phyloP scores from a whole-genome alignment of 2,888 invertebrate species.

The Euplagia quadripunctaria region DNA sequence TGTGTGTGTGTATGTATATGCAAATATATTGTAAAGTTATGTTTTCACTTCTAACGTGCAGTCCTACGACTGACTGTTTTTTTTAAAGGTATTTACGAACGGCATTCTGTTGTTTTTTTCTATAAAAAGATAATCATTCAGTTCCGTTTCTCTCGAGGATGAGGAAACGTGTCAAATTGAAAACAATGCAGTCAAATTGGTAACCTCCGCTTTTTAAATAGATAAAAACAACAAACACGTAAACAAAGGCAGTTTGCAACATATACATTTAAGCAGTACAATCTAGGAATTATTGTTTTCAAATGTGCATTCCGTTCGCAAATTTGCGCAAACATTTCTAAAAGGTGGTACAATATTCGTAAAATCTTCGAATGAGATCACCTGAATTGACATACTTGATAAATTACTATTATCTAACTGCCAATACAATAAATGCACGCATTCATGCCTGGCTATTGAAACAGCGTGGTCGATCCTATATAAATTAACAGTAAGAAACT shows the following conservation, averaged over 20 bases:
- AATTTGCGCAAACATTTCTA: slow-evolving; percentile 29
- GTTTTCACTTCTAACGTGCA: too few species aligned
- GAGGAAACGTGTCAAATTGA: too few species aligned
- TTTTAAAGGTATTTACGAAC: too few species aligned
- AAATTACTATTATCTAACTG: slow-evolving; percentile 46
- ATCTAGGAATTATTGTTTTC: neutral
- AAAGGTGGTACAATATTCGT: slow-evolving; percentile 17
- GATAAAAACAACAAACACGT: neutral
- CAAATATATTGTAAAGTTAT: too few species aligned
- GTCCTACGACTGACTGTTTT: too few species aligned
- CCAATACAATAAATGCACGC: slow-evolving; percentile 47
- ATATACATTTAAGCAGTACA: neutral
- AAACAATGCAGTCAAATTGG: neutral
- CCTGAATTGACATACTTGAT: slow-evolving; percentile 12
- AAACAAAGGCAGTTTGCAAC: neutral
- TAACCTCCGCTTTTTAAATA: neutral
- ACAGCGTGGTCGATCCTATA: too few species aligned
- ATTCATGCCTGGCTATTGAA: too few species aligned
- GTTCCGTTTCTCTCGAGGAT: too few species aligned
- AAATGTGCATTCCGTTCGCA: neutral
- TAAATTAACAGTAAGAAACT: too few species aligned
- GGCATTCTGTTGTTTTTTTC: too few species aligned
- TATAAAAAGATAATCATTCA: too few species aligned
- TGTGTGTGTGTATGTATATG: too few species aligned
- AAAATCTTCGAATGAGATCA: slow-evolving; percentile 16